Evolutionary conservation across 2,113 vertebrate species (phyloP).

Genomic region (Pseudopodoces humilis): DNA sequence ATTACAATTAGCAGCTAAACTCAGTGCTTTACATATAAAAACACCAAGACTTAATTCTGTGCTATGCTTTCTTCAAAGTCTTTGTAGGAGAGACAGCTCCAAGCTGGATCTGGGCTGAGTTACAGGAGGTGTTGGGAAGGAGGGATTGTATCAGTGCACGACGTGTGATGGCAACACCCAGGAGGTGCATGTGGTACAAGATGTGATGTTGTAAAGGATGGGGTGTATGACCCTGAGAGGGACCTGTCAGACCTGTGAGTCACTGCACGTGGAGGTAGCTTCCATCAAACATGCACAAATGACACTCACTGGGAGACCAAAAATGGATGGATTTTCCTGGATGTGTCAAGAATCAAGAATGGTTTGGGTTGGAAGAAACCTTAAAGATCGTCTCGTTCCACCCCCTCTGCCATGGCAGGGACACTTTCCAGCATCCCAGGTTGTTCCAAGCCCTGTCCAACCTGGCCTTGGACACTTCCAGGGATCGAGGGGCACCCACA

Average conservation of each 20-base stretch:
- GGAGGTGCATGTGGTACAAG: background rate
- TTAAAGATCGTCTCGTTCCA: background rate
- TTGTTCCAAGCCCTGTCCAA: fast-evolving
- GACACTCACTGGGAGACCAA: background rate
- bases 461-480: background rate
- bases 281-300: fast-evolving
- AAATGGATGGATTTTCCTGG: background rate
- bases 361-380: background rate
- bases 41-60: background rate
- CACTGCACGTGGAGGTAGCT: background rate
- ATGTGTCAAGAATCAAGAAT: background rate
- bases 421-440: background rate
- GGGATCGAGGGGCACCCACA: background rate
- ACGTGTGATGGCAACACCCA: fast-evolving
- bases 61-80: background rate
- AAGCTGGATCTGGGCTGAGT: background rate
- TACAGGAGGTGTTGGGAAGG: background rate
- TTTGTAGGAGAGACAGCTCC: background rate
- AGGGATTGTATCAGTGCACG: background rate
- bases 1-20: constrained; percentile 53
- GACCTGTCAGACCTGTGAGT: background rate
- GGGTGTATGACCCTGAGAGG: background rate
- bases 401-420: background rate
- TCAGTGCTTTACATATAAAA: constrained; percentile 30
- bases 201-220: background rate